Evolutionary conservation across 2,113 vertebrate species (phyloP), one percentile per base, ranked within the genome.

Genomic region (Turdus rufiventris): DNA sequence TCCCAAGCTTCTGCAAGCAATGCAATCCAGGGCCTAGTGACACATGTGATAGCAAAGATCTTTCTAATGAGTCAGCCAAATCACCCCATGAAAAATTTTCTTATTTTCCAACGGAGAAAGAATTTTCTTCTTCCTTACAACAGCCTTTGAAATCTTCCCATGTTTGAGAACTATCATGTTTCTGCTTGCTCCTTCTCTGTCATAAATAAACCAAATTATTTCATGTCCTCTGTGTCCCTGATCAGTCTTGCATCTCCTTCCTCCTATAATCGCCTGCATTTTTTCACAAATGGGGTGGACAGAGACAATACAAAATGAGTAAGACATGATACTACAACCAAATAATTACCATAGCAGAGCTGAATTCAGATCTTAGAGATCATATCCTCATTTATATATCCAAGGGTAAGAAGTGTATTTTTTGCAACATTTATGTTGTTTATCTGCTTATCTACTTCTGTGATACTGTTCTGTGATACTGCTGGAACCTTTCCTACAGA

Each of bases 41-140:
- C 47, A 34, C 4, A 18, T 25, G 17, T 0, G 0, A 40, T 19
- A 81, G 36, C 26, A 20, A 85, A 45, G 28, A 19, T 58, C n/a
- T 53, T 65, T 78, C 47, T 54, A 74, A 61, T 36, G 45, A 87
- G 33, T 70, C 56, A 77, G 23, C 19, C 56, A 76, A 80, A 56
- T 57, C 8, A 65, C 19, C 6, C 40, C 40, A 53, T 57, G 29
- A 86, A 66, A 83, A 26, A 26, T 34, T 18, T 38, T 6, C 15
- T n/a, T 51, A 8, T 79, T 87, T 91, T 89, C 42, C 42, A 48
- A 3, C 36, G 56, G 36, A 93, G 28, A 93, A 89, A 86, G 6
- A 17, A 57, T 47, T 71, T 62, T 57, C 20, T 56, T 66, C 31
- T 54, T 75, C 47, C 33, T 54, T 58, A 67, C 4, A 5, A 54